Conservation (phyloP, 30 jellyfish, hydroid and myxozoan genomes). For the Turritopsis rubra region DNA sequence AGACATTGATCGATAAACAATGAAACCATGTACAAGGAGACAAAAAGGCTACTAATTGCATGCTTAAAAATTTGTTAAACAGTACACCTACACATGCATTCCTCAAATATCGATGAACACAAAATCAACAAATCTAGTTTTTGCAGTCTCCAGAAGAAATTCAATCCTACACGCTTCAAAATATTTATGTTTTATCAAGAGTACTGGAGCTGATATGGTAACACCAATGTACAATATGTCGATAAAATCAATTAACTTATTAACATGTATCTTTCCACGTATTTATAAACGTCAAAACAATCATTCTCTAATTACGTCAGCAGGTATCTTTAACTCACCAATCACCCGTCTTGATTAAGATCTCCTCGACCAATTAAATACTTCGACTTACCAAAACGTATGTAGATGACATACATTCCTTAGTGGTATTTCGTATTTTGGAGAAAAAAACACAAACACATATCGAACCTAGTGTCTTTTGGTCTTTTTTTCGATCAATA, state of each 20-base stretch:
- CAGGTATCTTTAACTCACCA: not conserved
- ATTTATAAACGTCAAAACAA: not conserved
- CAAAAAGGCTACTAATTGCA: not conserved
- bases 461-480: too few species aligned
- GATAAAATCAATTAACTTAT: not conserved
- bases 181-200: not conserved
- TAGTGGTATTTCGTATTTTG: too few species aligned
- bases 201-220: not conserved
- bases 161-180: not conserved
- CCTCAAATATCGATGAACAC: not conserved
- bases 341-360: not conserved
- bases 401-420: too few species aligned
- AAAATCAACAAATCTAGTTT: not conserved
- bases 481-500: too few species aligned
- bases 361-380: not conserved
- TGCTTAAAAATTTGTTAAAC: not conserved
- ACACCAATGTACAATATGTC: not conserved
- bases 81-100: not conserved
- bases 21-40: not conserved
- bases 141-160: not conserved
- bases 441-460: too few species aligned
- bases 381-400: too few species aligned
- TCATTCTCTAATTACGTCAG: not conserved
- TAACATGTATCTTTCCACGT: not conserved
- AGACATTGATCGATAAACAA: not conserved